phyloP scores from a whole-genome alignment of 2,888 invertebrate species.

The Coleophora deauratella region DNA sequence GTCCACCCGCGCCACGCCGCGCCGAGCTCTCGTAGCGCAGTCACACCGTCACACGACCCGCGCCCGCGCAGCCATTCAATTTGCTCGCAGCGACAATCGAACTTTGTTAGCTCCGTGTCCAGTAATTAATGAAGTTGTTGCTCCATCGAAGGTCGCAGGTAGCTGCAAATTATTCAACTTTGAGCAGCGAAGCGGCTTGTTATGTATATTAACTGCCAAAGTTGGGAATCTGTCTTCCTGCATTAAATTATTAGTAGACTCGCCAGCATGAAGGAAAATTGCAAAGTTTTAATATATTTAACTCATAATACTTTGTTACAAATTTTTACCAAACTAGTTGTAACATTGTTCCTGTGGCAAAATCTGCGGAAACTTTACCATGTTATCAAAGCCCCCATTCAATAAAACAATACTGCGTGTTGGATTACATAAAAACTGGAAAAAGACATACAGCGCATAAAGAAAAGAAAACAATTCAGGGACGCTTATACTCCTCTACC shows the following conservation, averaged over 20 bases:
- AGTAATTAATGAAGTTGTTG: constrained; percentile 51
- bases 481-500: constrained; percentile 33
- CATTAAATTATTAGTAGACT: neutral
- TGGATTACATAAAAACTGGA: constrained; percentile 46
- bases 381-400: neutral
- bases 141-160: neutral
- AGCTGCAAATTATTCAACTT: constrained; percentile 28
- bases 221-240: neutral
- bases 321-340: too few species aligned
- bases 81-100: constrained; percentile 31
- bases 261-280: constrained; percentile 14
- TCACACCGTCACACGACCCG: constrained; percentile 2
- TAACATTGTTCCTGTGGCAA: too few species aligned
- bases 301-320: too few species aligned
- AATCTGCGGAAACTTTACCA: too few species aligned
- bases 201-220: too few species aligned
- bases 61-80: constrained; percentile 17
- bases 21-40: neutral
- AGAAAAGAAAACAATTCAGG: constrained; percentile 49
- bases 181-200: neutral
- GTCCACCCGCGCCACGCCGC: neutral
- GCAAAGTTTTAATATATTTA: too few species aligned
- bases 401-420: constrained; percentile 40
- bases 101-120: constrained; percentile 33
- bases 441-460: constrained; percentile 34